Percentiles rank a stretch among this genome's conserved stretches.
These are phyloP conservation scores for Drosophila bunnanda DNA, from an alignment of 2,888 invertebrate genomes.

Conservation along the genomic window DNA sequence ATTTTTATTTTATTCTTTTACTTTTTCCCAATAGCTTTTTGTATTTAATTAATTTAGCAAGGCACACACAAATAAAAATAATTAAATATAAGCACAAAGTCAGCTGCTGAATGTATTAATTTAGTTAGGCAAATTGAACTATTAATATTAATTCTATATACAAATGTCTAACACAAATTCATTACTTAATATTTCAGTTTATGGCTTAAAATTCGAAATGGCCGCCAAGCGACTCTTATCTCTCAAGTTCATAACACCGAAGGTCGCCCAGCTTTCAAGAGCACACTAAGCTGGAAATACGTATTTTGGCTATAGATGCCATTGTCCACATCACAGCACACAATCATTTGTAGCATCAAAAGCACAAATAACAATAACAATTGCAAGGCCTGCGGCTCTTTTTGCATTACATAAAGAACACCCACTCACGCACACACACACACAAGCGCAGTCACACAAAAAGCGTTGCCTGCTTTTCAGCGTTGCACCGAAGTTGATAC, in stretches of 20 bases:
- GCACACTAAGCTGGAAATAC: neutral
- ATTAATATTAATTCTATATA: neutral
- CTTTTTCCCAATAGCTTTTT: neutral
- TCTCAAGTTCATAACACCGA: slow-evolving; percentile 10
- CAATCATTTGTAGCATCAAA: slow-evolving; percentile 39
- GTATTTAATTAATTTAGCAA: neutral
- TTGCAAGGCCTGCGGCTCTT: slow-evolving; percentile 45
- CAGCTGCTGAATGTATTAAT: neutral
- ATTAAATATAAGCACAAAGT: too few relatives aligned
- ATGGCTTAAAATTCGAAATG: neutral
- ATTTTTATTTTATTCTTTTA: too few relatives aligned
- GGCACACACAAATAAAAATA: neutral
- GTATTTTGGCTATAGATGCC: slow-evolving; percentile 30
- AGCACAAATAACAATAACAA: slow-evolving; percentile 32
- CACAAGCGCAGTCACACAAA: slow-evolving; percentile 13
- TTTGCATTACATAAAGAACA: slow-evolving; percentile 42
- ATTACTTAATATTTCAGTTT: neutral
- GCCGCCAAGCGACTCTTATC: neutral
- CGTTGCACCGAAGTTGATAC: slow-evolving; percentile 50
- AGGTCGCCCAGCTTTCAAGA: slow-evolving; percentile 8
- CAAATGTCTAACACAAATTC: too few relatives aligned
- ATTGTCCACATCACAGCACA: slow-evolving; percentile 57
- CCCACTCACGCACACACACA: slow-evolving; percentile 7
- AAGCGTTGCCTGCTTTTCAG: slow-evolving; percentile 61
- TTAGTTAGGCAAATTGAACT: neutral